phyloP scores from a whole-genome alignment of 2,888 invertebrate species.

The Saturnia pavonia region DNA sequence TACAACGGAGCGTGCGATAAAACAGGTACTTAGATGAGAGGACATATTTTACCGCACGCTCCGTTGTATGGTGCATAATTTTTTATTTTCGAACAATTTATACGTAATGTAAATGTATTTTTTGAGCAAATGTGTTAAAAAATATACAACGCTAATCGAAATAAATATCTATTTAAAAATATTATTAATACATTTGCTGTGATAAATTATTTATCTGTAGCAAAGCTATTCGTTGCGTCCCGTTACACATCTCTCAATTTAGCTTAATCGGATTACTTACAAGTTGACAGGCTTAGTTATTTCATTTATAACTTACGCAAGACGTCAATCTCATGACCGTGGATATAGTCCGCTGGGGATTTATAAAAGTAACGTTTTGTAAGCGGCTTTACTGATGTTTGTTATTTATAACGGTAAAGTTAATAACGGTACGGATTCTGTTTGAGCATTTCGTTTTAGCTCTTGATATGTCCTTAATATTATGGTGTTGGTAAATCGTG shows the following conservation, averaged over 20 bases:
- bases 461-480: background rate
- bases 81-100: no score
- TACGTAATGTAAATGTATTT: no score
- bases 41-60: no score
- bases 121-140: no score
- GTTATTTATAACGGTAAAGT: slow-evolving; percentile 51
- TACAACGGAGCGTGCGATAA: no score
- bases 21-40: no score
- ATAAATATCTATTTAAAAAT: background rate
- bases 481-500: background rate
- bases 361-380: slow-evolving; percentile 30
- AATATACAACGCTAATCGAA: background rate
- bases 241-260: slow-evolving; percentile 61
- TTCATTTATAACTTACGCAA: slow-evolving; percentile 65
- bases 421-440: slow-evolving; percentile 8
- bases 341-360: slow-evolving; percentile 21
- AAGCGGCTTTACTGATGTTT: slow-evolving; percentile 58
- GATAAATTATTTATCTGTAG: slow-evolving; percentile 22
- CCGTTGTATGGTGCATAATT: no score
- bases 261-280: slow-evolving; percentile 71
- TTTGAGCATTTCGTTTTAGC: slow-evolving; percentile 17
- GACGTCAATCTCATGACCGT: slow-evolving; percentile 35
- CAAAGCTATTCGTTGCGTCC: slow-evolving; percentile 36
- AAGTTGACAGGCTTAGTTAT: slow-evolving; percentile 62
- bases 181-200: background rate